These are phyloP conservation scores for Hydrozoanthus gracilis DNA, from an alignment of 92 coral and sea anemone species.

Conservation along the genomic window DNA sequence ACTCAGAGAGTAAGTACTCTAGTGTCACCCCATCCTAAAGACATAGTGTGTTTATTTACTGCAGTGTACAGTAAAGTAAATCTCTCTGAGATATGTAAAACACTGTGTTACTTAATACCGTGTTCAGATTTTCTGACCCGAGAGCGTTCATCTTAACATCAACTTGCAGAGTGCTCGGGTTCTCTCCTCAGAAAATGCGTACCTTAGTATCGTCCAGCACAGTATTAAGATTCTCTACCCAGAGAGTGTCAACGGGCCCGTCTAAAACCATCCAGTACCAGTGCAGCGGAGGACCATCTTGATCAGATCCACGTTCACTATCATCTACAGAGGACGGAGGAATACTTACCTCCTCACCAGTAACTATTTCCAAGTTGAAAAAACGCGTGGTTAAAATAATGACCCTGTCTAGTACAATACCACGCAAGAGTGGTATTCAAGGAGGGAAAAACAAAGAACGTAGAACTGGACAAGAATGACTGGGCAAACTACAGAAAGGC, in stretches of 20 bases:
- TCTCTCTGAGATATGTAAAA: constrained; percentile 21
- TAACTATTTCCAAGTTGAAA: constrained; percentile 51
- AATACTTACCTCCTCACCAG: constrained; percentile 61
- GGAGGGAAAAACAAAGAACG: too few species aligned
- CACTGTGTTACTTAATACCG: constrained; percentile 92
- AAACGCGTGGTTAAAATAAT: neutral
- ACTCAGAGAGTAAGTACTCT: too few species aligned
- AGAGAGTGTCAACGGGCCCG: constrained; percentile 96
- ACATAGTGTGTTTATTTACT: too few species aligned
- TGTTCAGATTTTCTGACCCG: constrained; percentile 65
- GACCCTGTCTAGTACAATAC: neutral
- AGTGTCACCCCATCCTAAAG: too few species aligned
- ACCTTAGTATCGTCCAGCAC: constrained; percentile 97
- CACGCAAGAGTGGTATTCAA: too few species aligned
- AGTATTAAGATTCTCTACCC: constrained; percentile 96
- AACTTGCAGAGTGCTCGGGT: neutral
- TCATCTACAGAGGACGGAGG: constrained; percentile 35
- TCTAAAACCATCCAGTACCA: constrained; percentile 98
- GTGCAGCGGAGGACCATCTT: constrained; percentile 57
- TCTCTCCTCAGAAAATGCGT: neutral
- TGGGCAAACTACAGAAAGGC: too few species aligned
- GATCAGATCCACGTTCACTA: constrained; percentile 23
- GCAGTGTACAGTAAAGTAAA: too few species aligned
- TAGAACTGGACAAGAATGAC: too few species aligned
- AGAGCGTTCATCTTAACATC: neutral